Evolutionary conservation across 1,140 invertebrate genomes (phyloP).

Genomic region (Aleiodes sp.): DNA sequence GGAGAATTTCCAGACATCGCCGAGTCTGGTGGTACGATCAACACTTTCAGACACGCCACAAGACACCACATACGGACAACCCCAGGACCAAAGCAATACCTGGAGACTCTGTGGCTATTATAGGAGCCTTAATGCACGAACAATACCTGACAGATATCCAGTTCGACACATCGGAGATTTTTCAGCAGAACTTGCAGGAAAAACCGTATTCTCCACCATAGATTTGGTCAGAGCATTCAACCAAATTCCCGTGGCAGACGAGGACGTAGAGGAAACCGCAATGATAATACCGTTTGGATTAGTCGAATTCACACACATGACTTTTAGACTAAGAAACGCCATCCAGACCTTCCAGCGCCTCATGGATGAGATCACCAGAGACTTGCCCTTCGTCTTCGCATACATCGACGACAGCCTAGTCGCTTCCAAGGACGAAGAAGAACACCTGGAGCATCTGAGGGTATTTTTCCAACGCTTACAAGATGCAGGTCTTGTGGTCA

Average conservation of each 20-base stretch:
- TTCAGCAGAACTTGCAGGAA: not conserved
- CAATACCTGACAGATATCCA: not conserved
- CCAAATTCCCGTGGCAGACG: not conserved
- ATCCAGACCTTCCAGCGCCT: not conserved
- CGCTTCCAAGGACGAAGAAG: not conserved
- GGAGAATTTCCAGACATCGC: no score
- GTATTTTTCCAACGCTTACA: slow-evolving; percentile 38
- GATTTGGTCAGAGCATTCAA: slow-evolving; percentile 4
- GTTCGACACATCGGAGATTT: slow-evolving; percentile 2
- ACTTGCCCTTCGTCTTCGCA: not conserved
- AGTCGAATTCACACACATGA: slow-evolving; percentile 12
- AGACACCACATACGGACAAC: slow-evolving; percentile 37
- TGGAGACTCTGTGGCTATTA: not conserved
- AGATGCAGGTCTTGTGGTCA: slow-evolving; percentile 41
- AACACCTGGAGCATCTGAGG: slow-evolving; percentile 27
- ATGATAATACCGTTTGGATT: slow-evolving; percentile 11
- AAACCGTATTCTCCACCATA: not conserved
- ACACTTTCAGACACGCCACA: no score
- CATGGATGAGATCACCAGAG: not conserved
- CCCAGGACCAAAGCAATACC: not conserved
- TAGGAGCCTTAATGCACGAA: not conserved
- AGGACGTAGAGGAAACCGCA: slow-evolving; percentile 17
- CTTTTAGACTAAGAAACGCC: not conserved
- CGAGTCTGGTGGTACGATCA: slow-evolving; percentile 47
- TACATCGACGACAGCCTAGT: slow-evolving; percentile 10